Evolutionary conservation across 2,113 vertebrate species (phyloP).

Genomic region (Rhombomys opimus): DNA sequence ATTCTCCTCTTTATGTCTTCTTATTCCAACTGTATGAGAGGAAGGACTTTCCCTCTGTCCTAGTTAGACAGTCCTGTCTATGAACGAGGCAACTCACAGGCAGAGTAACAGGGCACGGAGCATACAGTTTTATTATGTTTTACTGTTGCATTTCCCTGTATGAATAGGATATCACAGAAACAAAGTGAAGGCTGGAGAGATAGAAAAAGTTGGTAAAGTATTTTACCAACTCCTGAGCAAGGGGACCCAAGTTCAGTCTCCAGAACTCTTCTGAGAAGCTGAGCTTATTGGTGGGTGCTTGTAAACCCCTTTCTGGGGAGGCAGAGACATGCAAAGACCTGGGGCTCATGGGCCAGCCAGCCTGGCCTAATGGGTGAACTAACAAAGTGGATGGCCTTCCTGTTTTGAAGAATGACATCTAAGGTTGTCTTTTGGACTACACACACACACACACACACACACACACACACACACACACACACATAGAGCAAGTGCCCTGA

Average conservation of each 20-base stretch:
- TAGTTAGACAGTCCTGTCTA: background rate
- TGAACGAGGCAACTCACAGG: background rate
- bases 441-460: background rate
- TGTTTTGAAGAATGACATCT: background rate
- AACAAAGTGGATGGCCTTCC: background rate
- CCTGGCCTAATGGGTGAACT: background rate
- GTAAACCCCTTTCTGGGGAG: background rate
- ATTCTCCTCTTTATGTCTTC: background rate
- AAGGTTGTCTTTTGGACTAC: background rate
- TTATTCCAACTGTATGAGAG: background rate
- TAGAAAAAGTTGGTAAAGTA: background rate
- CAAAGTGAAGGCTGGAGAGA: background rate
- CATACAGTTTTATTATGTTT: background rate
- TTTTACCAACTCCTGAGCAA: background rate
- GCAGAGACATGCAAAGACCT: background rate
- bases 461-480: background rate
- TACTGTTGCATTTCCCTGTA: background rate
- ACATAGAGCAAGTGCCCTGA: background rate
- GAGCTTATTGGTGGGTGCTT: background rate
- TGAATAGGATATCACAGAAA: background rate
- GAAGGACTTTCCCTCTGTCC: background rate
- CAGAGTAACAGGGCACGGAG: background rate
- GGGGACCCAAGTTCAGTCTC: background rate
- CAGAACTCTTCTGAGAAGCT: background rate
- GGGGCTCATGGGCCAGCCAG: background rate